Conservation (phyloP, 2,113 vertebrate genomes). For the Campylorhamphus procurvoides region DNA sequence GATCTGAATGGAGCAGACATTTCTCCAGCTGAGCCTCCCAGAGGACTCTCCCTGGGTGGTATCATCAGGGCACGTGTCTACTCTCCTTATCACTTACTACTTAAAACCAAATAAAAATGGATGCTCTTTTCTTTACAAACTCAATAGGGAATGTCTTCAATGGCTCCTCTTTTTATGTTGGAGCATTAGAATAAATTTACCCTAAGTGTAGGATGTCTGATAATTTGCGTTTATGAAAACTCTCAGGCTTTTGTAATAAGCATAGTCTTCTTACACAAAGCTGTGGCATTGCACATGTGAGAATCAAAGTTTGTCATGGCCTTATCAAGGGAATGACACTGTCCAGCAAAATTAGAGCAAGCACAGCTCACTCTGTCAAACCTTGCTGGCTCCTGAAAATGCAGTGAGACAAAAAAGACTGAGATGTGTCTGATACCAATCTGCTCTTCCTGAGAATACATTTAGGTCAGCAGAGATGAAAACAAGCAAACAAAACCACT, state of each 20-base stretch:
- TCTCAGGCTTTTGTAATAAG: background rate
- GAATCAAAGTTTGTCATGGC: background rate
- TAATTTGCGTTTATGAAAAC: background rate
- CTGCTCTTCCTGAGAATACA: background rate
- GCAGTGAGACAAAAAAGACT: background rate
- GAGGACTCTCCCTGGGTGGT: background rate
- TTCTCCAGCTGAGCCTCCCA: background rate
- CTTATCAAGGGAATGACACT: background rate
- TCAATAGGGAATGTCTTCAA: background rate
- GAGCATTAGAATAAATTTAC: background rate
- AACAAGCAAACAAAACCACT: background rate
- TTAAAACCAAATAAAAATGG: background rate
- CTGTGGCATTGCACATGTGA: background rate
- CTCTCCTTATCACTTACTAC: background rate
- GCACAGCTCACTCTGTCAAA: background rate
- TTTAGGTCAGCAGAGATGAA: background rate
- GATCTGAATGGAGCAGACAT: background rate
- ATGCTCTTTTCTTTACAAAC: background rate
- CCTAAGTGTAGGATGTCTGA: background rate
- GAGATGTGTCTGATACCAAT: background rate
- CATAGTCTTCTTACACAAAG: background rate
- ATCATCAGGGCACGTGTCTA: background rate
- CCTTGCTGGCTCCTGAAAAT: background rate
- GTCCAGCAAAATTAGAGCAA: background rate
- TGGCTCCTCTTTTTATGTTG: background rate